These are phyloP conservation scores for Origma solitaria DNA, from an alignment of 2,113 vertebrate genomes.

Conservation along the genomic window DNA sequence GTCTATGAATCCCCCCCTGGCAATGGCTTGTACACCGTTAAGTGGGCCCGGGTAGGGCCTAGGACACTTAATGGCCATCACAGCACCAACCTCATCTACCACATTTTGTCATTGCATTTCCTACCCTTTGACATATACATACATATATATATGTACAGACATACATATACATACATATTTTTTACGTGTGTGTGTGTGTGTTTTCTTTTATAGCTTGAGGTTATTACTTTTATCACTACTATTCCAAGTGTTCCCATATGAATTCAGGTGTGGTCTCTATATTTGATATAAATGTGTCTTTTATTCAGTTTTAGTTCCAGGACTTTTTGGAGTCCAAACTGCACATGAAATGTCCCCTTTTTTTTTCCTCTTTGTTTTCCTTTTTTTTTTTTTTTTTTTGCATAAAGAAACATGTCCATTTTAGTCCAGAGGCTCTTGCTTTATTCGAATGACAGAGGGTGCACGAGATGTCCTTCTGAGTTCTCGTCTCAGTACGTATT, in stretches of 20 bases:
- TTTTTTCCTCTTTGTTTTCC: background rate
- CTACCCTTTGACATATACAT: conserved; percentile 74
- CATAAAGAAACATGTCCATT: conserved; percentile 73
- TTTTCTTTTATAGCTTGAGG: conserved; percentile 63
- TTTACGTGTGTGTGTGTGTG: background rate
- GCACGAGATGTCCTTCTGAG: conserved; percentile 77
- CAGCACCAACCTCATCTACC: conserved; percentile 68
- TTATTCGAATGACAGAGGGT: conserved; percentile 84
- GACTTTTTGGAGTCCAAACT: conserved; percentile 71
- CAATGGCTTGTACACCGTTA: conserved; percentile 72
- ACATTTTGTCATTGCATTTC: conserved; percentile 62
- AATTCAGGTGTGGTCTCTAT: conserved; percentile 77
- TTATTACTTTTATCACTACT: conserved; percentile 66
- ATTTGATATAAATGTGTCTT: conserved; percentile 76
- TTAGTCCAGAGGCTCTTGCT: conserved; percentile 89
- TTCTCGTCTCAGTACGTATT: conserved; percentile 88
- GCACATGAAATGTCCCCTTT: conserved; percentile 63
- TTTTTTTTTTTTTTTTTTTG: conserved; percentile 41
- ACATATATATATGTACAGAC: conserved; percentile 64
- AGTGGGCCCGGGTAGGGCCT: conserved; percentile 47
- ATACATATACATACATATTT: conserved; percentile 50
- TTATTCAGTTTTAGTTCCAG: conserved; percentile 73
- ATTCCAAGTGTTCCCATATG: conserved; percentile 75
- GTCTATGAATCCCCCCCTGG: conserved; percentile 12
- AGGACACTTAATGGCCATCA: conserved; percentile 68